Base-by-base conservation (phyloP, 2,797 vertebrate species). In the Picus viridis region DNA sequence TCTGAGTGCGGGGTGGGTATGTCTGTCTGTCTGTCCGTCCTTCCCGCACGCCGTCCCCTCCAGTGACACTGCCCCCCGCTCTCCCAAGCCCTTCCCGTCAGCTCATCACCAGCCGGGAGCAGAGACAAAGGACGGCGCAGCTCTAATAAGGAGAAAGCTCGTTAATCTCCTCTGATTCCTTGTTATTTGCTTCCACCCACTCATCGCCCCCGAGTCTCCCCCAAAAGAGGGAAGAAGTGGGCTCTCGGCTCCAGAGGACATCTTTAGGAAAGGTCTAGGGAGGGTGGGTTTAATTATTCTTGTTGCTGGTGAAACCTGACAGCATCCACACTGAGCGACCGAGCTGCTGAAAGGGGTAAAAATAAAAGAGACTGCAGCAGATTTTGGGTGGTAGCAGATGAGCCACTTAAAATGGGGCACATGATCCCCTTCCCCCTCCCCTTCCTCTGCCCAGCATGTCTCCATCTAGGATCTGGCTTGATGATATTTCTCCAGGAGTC, bases 91-190 rank as follows among this genome's bases (percentile, higher is more conserved):
- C 56, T 19, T 32, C 34, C 36, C n/a, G 15, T 24, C 88, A 41
- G 79, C 94, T 85, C 71, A 32, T 65, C 79, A 71, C 81, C 83
- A 68, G 64, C 36, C 71, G 2, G 45, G 27, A 75, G 76, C 84
- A 17, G 32, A 94, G 68, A 95, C 95, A 96, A 97, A 97, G 96
- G 97, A 62, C 80, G 17, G 90, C 95, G 80, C 86, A 65, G 49
- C 69, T 54, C 92, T 93, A 73, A 73, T 88, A 59, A 71, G 91
- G 34, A 69, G 32, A 63, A 86, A 89, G 86, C 89, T 94, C 92
- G 53, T 96, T 96, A 65, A 91, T 96, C 84, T 84, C 70, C 63
- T 34, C 70, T n/a, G 74, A 30, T 51, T 67, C 54, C 86, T 58
- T n/a, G 39, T 30, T 59, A 51, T 5, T 61, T 36, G 79, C 72